These are phyloP conservation scores for Melinaea marsaeus DNA, from an alignment of 2,888 invertebrate species.

Conservation along the genomic window DNA sequence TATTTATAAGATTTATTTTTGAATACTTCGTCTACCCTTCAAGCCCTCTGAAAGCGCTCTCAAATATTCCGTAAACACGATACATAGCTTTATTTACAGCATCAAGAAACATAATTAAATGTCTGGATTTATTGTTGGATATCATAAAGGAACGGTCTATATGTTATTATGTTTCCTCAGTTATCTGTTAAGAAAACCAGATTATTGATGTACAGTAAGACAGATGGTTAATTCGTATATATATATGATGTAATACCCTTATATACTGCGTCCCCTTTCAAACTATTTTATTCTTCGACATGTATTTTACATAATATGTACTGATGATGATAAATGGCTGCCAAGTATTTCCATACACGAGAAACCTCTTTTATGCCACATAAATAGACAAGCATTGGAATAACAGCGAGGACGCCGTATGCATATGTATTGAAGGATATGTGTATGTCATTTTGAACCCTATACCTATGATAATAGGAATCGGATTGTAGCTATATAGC, in stretches of 20 bases:
- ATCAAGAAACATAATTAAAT: too few species aligned
- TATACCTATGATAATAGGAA: not conserved
- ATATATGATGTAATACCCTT: not conserved
- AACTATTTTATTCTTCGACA: slow-evolving; percentile 10
- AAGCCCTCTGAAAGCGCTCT: too few species aligned
- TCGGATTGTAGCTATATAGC: not conserved
- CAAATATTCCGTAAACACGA: too few species aligned
- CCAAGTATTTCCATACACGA: slow-evolving; percentile 29
- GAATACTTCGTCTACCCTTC: too few species aligned
- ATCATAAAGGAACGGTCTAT: too few species aligned
- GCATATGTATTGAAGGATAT: slow-evolving; percentile 29
- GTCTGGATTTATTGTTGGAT: too few species aligned
- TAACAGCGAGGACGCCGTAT: slow-evolving; percentile 30
- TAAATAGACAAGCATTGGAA: slow-evolving; percentile 32
- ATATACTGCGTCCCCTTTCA: slow-evolving; percentile 1
- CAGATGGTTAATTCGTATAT: not conserved
- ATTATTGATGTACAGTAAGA: not conserved
- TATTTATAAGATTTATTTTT: too few species aligned
- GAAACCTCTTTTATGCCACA: slow-evolving; percentile 32
- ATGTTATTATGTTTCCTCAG: too few species aligned
- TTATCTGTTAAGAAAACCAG: too few species aligned
- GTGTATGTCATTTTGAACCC: slow-evolving; percentile 14
- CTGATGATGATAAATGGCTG: slow-evolving; percentile 32
- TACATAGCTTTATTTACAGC: too few species aligned
- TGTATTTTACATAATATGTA: slow-evolving; percentile 26